These are phyloP conservation scores for Eretmochelys imbricata DNA, from an alignment of 2,113 vertebrate species.

Conservation along the genomic window DNA sequence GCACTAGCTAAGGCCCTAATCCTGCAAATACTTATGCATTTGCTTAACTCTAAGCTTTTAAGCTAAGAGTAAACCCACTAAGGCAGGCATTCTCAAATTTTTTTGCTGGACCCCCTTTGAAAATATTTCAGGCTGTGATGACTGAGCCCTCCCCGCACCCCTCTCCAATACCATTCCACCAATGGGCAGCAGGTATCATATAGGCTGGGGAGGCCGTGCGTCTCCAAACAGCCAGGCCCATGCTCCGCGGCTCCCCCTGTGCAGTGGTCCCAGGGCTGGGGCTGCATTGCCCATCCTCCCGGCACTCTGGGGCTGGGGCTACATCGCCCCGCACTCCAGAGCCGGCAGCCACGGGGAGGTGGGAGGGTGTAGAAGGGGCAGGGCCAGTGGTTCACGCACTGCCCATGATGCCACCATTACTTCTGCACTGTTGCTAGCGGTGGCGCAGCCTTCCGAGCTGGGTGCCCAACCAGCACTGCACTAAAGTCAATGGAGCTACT, in stretches of 20 bases:
- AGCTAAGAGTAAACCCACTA: background rate
- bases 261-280: too few relatives aligned
- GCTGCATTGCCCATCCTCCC: too few relatives aligned
- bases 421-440: background rate
- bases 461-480: background rate
- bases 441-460: background rate
- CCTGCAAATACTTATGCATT: conserved; percentile 12
- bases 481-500: background rate
- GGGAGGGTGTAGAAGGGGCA: too few relatives aligned
- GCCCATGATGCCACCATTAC: background rate
- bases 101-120: background rate
- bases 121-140: background rate
- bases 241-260: too few relatives aligned
- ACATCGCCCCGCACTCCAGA: too few relatives aligned
- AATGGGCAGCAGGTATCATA: too few relatives aligned
- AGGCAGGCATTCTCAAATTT: background rate
- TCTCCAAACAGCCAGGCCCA: too few relatives aligned
- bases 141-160: too few relatives aligned
- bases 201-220: too few relatives aligned
- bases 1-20: background rate
- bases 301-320: too few relatives aligned
- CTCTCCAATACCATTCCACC: background rate
- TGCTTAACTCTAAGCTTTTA: conserved; percentile 19
- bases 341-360: too few relatives aligned
- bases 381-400: too few relatives aligned